Conservation (phyloP, 2,888 invertebrate genomes). For the Drosophila formosana region DNA sequence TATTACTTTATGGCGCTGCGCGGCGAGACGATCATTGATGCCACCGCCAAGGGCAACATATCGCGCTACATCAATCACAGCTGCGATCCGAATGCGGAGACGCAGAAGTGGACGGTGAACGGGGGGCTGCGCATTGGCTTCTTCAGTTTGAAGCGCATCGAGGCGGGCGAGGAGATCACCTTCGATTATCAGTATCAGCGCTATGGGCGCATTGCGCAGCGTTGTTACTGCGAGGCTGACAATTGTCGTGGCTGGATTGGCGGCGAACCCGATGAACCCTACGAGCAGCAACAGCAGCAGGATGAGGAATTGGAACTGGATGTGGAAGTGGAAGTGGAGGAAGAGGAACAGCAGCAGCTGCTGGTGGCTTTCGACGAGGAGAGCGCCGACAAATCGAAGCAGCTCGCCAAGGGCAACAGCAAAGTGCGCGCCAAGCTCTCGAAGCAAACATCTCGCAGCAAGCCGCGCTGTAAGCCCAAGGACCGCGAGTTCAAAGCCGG, state of each 20-base stretch:
- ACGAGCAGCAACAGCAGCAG: conserved; percentile 41
- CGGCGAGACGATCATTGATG: conserved; percentile 97
- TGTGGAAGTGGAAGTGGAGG: conserved; percentile 42
- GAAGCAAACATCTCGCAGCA: conserved; percentile 24
- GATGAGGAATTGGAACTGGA: conserved; percentile 41
- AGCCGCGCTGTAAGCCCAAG: conserved; percentile 55
- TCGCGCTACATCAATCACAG: conserved; percentile 99
- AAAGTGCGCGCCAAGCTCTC: conserved; percentile 22
- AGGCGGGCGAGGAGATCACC: conserved; percentile 96
- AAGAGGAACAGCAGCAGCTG: conserved; percentile 24
- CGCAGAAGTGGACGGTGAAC: conserved; percentile 98
- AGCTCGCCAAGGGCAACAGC: not conserved
- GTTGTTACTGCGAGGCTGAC: conserved; percentile 95
- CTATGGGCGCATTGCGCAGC: conserved; percentile 98
- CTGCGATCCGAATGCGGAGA: conserved; percentile 99
- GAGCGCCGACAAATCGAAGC: conserved; percentile 4
- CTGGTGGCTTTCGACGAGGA: conserved; percentile 52
- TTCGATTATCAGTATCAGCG: conserved; percentile 99
- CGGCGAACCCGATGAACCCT: conserved; percentile 91
- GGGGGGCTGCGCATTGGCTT: conserved; percentile 98
- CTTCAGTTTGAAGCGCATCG: conserved; percentile 94
- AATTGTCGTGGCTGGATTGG: conserved; percentile 98
- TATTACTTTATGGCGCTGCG: conserved; percentile 99
- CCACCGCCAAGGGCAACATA: conserved; percentile 97
- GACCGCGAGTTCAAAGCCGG: conserved; percentile 76